Evolutionary conservation across 2,888 invertebrate genomes (phyloP).

Genomic region (Phrixothrix hirtus): DNA sequence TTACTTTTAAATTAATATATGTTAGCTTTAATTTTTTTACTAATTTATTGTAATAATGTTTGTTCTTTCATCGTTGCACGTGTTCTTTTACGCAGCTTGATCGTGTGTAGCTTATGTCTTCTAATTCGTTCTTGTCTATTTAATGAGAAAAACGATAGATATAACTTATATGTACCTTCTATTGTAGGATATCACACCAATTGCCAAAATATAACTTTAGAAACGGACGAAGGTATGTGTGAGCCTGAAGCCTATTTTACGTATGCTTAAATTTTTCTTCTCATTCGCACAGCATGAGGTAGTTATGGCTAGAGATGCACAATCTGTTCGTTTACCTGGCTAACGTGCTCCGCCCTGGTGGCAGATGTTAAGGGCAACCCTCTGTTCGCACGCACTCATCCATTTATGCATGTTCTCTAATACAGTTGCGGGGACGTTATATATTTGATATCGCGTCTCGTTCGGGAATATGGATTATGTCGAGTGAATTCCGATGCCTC

Average conservation of each 20-base stretch:
- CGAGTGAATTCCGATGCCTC: conserved; percentile 26
- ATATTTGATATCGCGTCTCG: conserved; percentile 28
- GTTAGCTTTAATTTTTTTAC: not conserved
- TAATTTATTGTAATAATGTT: not conserved
- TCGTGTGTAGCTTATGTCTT: conserved; percentile 21
- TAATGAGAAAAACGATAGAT: conserved; percentile 16
- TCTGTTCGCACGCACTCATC: conserved; percentile 43
- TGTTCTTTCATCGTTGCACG: not conserved
- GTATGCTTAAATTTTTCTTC: conserved; percentile 38
- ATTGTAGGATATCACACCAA: conserved; percentile 56
- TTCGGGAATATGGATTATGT: conserved; percentile 26
- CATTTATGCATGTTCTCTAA: conserved; percentile 44
- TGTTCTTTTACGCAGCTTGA: conserved; percentile 12
- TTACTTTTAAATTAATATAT: not conserved
- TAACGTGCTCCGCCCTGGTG: conserved; percentile 31
- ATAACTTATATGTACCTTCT: conserved; percentile 51
- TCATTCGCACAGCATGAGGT: conserved; percentile 33
- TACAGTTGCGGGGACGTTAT: conserved; percentile 35
- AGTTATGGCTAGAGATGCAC: conserved; percentile 33
- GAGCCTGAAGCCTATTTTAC: conserved; percentile 40
- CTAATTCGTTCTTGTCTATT: conserved; percentile 10
- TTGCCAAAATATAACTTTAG: conserved; percentile 56
- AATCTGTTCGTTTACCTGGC: conserved; percentile 34
- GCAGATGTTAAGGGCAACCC: conserved; percentile 33
- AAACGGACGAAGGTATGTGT: conserved; percentile 55